Conservation (phyloP, 2,113 vertebrate genomes). For the Menura novaehollandiae region DNA sequence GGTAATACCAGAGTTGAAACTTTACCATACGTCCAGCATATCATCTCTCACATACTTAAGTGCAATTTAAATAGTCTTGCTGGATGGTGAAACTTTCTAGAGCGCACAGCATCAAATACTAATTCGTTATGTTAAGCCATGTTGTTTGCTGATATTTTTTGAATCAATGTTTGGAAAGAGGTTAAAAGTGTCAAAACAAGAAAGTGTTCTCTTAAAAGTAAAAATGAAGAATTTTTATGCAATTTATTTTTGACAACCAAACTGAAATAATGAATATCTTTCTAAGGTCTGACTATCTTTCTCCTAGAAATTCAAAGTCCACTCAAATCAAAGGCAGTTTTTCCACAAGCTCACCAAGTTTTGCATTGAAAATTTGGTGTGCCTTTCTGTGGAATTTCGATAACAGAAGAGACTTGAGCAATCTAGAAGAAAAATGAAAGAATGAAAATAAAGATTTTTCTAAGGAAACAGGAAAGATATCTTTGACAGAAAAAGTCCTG, state of each 20-base stretch:
- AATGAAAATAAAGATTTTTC: not conserved
- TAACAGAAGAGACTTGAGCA: not conserved
- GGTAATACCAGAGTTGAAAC: not conserved
- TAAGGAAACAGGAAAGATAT: not conserved
- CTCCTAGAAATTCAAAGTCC: not conserved
- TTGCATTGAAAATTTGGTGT: not conserved
- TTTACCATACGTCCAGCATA: not conserved
- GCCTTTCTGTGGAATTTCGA: not conserved
- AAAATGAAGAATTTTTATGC: not conserved
- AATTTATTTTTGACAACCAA: not conserved
- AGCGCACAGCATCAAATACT: not conserved
- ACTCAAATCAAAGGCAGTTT: not conserved
- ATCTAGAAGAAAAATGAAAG: not conserved
- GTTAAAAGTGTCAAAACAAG: not conserved
- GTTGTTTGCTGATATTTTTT: not conserved
- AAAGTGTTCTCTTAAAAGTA: not conserved
- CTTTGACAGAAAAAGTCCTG: not conserved
- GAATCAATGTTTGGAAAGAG: not conserved
- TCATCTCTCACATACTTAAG: not conserved
- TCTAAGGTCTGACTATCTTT: not conserved
- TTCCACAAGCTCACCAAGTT: not conserved
- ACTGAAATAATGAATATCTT: not conserved
- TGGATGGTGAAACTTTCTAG: not conserved
- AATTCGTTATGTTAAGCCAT: not conserved
- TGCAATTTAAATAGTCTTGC: not conserved